Evolutionary conservation across 2,113 vertebrate genomes (phyloP), one percentile per base, ranked within the genome.

Genomic region (Aramus guarauna): DNA sequence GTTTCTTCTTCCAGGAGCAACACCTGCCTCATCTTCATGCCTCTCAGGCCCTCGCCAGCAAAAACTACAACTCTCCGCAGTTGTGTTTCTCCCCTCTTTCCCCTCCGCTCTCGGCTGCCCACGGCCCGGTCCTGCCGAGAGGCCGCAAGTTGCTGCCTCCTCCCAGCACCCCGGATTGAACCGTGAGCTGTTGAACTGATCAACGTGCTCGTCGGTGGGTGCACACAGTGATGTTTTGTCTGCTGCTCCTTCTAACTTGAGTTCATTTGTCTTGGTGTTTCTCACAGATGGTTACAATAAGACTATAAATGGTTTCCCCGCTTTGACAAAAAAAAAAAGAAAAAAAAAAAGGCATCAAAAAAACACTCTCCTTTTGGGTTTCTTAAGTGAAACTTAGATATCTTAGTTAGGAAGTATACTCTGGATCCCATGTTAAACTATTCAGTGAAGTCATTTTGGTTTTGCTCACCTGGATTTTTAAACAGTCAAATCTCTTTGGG

Each of bases 211-310:
- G 73, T 74, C 77, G 47, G 52, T 84, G 86, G 73, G 89, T 67
- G 64, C 85, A 76, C 62, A 41, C 66, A 60, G 18, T 18, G 48
- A 45, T 69, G 48, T 81, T 92, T 74, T 81, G 68, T 89, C 91
- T 95, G 64, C 83, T 78, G 34, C 67, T 77, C 41, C 73, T 78
- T 81, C 92, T 89, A 71, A 69, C 52, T 81, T 34, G 9, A 69
- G 55, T 66, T 80, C 63, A 74, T 94, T 88, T 92, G 30, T 84
- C 93, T 80, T 90, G 29, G 53, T 88, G 78, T 88, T 96, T 81
- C 76, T 75, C 56, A 78, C 88, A 96, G 85, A 92, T 92, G 84
- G 90, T 91, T 93, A 60, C 48, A 96, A 64, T 95, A 96, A 95
- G 77, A 82, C 45, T 58, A 45, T 34, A 82, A 87, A 68, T 53